A percentile compares a stretch with the other conserved stretches of the same genome.
Conservation (phyloP, 2,797 vertebrate species). For the Gadopsis marmoratus region DNA sequence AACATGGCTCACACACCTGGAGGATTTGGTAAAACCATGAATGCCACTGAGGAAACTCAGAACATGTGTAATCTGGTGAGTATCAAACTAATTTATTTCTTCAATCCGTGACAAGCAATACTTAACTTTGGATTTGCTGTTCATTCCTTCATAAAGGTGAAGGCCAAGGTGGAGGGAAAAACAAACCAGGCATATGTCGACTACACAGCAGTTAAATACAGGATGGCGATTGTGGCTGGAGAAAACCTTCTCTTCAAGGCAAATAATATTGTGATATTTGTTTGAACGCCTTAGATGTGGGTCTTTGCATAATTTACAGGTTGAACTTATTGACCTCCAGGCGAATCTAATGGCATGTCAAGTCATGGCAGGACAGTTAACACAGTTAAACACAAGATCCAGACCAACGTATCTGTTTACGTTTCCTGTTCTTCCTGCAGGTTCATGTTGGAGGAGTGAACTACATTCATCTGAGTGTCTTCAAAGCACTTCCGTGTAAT, state of each 20-base stretch:
- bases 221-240: fast-evolving
- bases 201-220: background rate
- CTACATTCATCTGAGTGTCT: background rate
- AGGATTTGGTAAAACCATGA: background rate
- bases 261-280: background rate
- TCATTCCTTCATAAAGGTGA: slow-evolving; percentile 22
- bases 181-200: background rate
- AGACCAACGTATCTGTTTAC: too few species aligned
- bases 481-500: fast-evolving
- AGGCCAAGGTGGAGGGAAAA: background rate
- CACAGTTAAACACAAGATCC: background rate
- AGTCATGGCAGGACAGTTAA: background rate
- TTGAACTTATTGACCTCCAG: background rate
- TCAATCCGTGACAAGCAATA: too few species aligned
- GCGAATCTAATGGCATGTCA: background rate
- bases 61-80: slow-evolving; percentile 18
- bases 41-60: background rate
- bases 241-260: slow-evolving; percentile 20
- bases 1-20: fast-evolving
- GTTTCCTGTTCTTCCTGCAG: slow-evolving; percentile 4
- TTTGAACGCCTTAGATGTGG: background rate
- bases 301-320: background rate
- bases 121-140: too few species aligned
- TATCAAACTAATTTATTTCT: too few species aligned
- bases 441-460: slow-evolving; percentile 11